phyloP scores from a whole-genome alignment of 2,113 vertebrate species.

The Ia io region DNA sequence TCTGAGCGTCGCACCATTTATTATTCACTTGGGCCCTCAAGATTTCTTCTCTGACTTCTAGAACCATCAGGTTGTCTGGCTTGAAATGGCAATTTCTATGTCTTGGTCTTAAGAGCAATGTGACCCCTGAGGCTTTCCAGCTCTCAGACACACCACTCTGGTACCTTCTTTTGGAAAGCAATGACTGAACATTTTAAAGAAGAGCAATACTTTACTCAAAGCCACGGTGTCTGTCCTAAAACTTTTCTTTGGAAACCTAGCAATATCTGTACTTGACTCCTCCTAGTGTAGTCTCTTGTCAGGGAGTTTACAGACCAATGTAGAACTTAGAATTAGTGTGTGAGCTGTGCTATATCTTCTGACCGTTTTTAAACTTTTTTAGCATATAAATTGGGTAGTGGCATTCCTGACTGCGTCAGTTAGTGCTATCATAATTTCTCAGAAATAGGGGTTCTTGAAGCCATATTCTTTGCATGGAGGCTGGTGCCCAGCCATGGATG shows the following conservation, averaged over 20 bases:
- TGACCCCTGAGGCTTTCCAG: constrained; percentile 81
- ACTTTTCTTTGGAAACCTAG: constrained; percentile 81
- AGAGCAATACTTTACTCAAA: constrained; percentile 84
- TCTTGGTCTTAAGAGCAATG: constrained; percentile 82
- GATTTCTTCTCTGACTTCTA: constrained; percentile 99
- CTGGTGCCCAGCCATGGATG: constrained; percentile 3
- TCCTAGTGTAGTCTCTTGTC: constrained; percentile 68
- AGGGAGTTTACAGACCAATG: constrained; percentile 64
- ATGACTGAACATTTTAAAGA: constrained; percentile 78
- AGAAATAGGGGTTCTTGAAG: constrained; percentile 62
- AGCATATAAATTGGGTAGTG: constrained; percentile 53
- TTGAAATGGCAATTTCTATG: constrained; percentile 85
- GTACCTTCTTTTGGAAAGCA: constrained; percentile 76
- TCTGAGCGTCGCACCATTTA: constrained; percentile 97
- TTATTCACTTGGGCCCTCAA: constrained; percentile 99
- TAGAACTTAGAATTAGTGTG: constrained; percentile 65
- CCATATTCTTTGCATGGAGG: constrained; percentile 68
- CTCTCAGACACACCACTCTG: constrained; percentile 79
- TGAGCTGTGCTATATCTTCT: constrained; percentile 61
- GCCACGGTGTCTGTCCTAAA: constrained; percentile 82
- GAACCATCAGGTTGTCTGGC: constrained; percentile 91
- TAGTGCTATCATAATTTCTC: constrained; percentile 62
- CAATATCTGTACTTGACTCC: constrained; percentile 81
- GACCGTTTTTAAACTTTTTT: constrained; percentile 69
- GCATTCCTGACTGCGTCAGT: constrained; percentile 65